These are phyloP conservation scores for Vicugna pacos DNA, from an alignment of 2,113 vertebrate genomes.

Conservation along the genomic window DNA sequence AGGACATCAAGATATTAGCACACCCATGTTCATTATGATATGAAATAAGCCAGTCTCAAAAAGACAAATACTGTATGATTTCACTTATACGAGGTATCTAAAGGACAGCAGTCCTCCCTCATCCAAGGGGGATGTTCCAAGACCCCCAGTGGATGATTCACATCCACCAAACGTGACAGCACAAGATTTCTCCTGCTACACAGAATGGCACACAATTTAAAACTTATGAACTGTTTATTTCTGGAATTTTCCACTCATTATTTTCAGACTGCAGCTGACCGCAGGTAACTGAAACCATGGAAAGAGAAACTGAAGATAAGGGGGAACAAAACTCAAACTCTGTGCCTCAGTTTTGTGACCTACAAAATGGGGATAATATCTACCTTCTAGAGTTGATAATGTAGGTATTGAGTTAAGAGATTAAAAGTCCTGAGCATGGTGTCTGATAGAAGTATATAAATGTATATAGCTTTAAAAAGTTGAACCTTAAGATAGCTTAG, in stretches of 20 bases:
- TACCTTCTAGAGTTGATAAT: not conserved
- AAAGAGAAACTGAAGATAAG: not conserved
- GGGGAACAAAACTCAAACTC: constrained; percentile 1
- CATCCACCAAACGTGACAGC: not conserved
- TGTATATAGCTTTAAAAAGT: not conserved
- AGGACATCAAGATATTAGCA: not conserved
- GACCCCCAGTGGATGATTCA: not conserved
- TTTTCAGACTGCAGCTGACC: not conserved
- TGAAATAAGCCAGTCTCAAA: not conserved
- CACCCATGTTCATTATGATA: not conserved
- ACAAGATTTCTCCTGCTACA: not conserved
- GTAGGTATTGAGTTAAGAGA: constrained; percentile 12
- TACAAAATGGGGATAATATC: not conserved
- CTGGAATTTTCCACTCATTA: not conserved
- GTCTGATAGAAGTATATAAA: not conserved
- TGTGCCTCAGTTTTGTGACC: not conserved
- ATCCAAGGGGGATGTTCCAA: not conserved
- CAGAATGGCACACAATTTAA: not conserved
- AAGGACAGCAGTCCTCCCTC: not conserved
- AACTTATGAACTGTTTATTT: not conserved
- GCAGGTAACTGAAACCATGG: not conserved
- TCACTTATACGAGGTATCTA: not conserved
- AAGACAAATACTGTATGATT: not conserved
- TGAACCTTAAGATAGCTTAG: not conserved
- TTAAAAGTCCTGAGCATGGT: not conserved